phyloP scores from a whole-genome alignment of 2,888 invertebrate species.

The Cordilura impudica region DNA sequence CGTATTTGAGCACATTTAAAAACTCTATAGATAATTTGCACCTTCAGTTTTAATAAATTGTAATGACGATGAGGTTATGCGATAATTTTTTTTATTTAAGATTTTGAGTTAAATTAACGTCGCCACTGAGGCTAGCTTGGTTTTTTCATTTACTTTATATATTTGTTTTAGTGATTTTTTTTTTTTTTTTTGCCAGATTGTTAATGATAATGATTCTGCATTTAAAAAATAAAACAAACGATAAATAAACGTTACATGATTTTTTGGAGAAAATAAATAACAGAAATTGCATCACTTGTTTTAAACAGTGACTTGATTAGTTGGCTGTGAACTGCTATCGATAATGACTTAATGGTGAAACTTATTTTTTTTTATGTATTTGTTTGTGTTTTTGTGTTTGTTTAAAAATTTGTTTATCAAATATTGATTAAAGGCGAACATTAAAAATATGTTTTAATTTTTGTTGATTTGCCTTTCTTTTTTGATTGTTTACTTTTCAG shows the following conservation, averaged over 20 bases:
- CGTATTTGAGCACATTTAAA: too few relatives aligned
- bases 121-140: neutral
- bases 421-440: neutral
- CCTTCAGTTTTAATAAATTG: neutral
- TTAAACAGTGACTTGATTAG: constrained; percentile 1
- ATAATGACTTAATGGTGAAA: neutral
- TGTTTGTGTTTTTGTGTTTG: neutral
- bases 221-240: too few relatives aligned
- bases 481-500: constrained; percentile 76
- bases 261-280: neutral
- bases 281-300: constrained; percentile 10
- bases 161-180: neutral
- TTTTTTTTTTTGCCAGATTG: neutral
- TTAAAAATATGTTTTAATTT: neutral
- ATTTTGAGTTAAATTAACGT: neutral
- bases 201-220: neutral
- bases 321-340: neutral
- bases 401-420: neutral
- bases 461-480: neutral
- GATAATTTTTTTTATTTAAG: neutral
- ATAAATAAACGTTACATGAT: constrained; percentile 14
- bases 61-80: neutral
- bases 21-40: too few relatives aligned
- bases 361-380: neutral
- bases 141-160: neutral